Evolutionary conservation across 2,797 vertebrate genomes (phyloP).

Genomic region (Lepus townsendii): DNA sequence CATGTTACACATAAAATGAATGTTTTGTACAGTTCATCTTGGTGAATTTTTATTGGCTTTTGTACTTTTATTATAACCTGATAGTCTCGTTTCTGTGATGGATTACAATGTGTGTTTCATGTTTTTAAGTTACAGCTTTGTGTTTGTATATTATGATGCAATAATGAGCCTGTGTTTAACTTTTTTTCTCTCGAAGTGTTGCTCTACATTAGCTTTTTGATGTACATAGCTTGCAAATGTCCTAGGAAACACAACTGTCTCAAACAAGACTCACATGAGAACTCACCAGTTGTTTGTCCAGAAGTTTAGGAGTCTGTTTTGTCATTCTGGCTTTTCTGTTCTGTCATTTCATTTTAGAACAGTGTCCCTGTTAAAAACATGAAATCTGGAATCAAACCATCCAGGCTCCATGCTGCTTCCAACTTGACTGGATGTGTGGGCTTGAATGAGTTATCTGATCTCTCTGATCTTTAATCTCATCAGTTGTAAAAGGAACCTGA

Average conservation of each 20-base stretch:
- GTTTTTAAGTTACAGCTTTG: slow-evolving; percentile 69
- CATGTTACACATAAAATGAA: slow-evolving; percentile 73
- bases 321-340: not conserved
- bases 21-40: slow-evolving; percentile 67
- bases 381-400: not conserved
- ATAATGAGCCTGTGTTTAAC: not conserved
- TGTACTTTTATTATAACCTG: slow-evolving; percentile 68
- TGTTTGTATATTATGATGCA: not conserved
- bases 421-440: not conserved
- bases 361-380: not conserved
- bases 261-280: not conserved
- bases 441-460: slow-evolving; percentile 9
- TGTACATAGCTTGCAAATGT: slow-evolving; percentile 34
- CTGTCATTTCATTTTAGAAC: slow-evolving; percentile 15
- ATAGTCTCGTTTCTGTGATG: slow-evolving; percentile 68
- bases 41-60: slow-evolving; percentile 75
- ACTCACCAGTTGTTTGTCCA: not conserved
- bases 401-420: not conserved
- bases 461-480: slow-evolving; percentile 32
- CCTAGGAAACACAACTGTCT: not conserved
- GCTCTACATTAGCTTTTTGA: not conserved
- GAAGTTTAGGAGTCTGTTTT: not conserved
- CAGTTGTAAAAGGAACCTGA: not conserved
- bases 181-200: slow-evolving; percentile 41
- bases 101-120: slow-evolving; percentile 64